Evolutionary conservation across 1,140 invertebrate genomes (phyloP), one percentile per base, ranked within the genome.

Genomic region (Trachelipus rathkii): DNA sequence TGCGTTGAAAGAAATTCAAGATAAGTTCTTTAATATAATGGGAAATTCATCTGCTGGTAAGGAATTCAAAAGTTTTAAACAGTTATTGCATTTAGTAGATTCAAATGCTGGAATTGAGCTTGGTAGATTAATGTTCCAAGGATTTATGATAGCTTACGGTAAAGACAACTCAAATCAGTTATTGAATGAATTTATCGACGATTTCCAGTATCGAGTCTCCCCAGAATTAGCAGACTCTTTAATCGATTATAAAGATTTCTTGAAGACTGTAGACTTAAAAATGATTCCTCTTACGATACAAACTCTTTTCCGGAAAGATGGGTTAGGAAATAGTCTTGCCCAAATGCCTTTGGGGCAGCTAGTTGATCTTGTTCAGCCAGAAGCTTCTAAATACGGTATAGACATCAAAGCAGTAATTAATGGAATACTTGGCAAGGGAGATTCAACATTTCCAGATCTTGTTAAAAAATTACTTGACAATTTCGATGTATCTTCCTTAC

Each of bases 321-420:
- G 68, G 9, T 43, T 75, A 0, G 74, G 74, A 21, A 75, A 72
- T 10, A 78, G 77, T 33, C 19, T 78, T 15, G 77, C 77, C 0
- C 68, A 21, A 3, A 19, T 78, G n/a, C 77, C 77, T 11, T 13
- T 78, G 68, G 77, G 77, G 7, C 77, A 78, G 21, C 68, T 78
- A 9, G 73, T 78, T 6, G 77, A 78, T 45, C 19, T 78, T 46
- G 21, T 78, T 15, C 77, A 78, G 46, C 77, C 77, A 15, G 44
- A 66, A 13, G 77, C 77, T 8, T 50, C 77, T 10, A 78, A 21
- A 19, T 78, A 78, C 13, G 77, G 77, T 4, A 71, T 78, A 9
- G 77, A 78, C 50, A 71, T 78, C 11, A 19, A 33, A 11, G 68
- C 72, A 9, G 53, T 78, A 15, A 67, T 78, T 3, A 78, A 72